Evolutionary conservation across 23 tunicate species (phyloP), one percentile per base, ranked within the genome.

Genomic region (Trididemnum clinides): DNA sequence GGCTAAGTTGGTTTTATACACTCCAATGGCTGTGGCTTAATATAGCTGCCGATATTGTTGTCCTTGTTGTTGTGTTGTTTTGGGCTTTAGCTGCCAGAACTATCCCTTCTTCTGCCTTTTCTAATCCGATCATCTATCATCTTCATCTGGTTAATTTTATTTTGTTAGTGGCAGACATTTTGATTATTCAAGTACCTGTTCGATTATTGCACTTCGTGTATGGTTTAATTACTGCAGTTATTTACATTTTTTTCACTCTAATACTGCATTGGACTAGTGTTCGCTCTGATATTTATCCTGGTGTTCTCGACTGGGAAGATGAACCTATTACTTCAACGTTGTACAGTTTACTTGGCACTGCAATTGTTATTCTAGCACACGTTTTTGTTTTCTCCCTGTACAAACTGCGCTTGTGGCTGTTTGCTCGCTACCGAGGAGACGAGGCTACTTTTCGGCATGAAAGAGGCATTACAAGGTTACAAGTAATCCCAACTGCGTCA

Each of bases 131-230:
- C 19, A 70, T 19, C 72, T 25, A 64, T 27, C 91, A 88, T 64
- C 73, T 82, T 30, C 91, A 88, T 58, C 0, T 71, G 1, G 84
- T 88, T 20, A 88, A 79, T 34, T 28, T 84, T 2, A 39, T 88
- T 4, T 33, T 88, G n/a, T 30, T 81, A 4, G 0, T 54, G 1
- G 20, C 71, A 1, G 91, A 88, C 34, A 30, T 88, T 27, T 88
- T 71, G 26, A 33, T 81, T 5, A 34, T 57, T 22, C 25, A 71
- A n/a, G 49, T 88, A 12, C 86, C 81, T 0, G 57, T 90, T 15
- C 72, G 89, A 20, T 33, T 90, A 1, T 59, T 90, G 64, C 95
- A 90, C 59, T 66, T 90, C 51, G 34, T 90, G 1, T 85, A 90
- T 73, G 70, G 71, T 0, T 10, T 85, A 0, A 20, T 36, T 18